Conservation (phyloP, 2,888 invertebrate genomes). For the Heliconius ethilla region DNA sequence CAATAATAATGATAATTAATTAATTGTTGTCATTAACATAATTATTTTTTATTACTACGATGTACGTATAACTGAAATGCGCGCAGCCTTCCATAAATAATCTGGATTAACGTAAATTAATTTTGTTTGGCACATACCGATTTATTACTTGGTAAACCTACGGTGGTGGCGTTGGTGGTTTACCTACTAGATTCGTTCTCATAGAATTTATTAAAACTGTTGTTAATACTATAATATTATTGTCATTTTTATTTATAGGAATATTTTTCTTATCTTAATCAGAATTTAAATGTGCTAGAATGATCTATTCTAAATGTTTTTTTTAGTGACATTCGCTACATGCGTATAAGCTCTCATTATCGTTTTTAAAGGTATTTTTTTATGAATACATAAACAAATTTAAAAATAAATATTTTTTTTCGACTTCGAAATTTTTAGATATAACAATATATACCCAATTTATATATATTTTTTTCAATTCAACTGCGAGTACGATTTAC, state of each 20-base stretch:
- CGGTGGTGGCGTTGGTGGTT: not conserved
- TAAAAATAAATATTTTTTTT: no score
- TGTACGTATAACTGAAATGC: not conserved
- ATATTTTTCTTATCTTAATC: not conserved
- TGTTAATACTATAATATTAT: not conserved
- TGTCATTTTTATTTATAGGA: not conserved
- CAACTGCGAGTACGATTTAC: no score
- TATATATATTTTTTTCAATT: not conserved
- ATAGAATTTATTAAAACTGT: not conserved
- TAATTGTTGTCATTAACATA: not conserved
- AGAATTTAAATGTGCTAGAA: not conserved
- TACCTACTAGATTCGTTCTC: not conserved
- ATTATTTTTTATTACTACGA: not conserved
- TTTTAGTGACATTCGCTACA: no score
- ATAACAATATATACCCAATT: no score
- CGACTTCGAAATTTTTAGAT: not conserved
- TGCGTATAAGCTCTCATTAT: no score
- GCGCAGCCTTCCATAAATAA: not conserved
- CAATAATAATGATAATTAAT: not conserved
- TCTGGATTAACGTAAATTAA: slow-evolving; percentile 31
- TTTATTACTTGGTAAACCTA: slow-evolving; percentile 25
- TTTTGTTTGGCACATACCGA: slow-evolving; percentile 27
- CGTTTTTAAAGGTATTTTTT: no score
- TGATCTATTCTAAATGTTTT: not conserved
- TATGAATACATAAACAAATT: no score